These are phyloP conservation scores for Epinotia brunnichana DNA, from an alignment of 2,888 invertebrate species.

Conservation along the genomic window DNA sequence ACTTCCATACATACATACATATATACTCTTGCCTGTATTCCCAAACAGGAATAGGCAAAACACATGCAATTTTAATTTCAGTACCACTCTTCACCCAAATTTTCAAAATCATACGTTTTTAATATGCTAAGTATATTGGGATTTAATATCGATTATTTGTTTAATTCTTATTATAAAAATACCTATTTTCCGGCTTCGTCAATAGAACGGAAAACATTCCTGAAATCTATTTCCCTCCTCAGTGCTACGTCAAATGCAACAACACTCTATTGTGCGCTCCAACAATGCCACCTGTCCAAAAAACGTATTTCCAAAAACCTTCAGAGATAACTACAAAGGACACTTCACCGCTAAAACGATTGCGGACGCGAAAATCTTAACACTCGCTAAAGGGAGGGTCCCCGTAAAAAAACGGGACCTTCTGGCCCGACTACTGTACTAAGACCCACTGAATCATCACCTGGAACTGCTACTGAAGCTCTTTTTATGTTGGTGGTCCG, in stretches of 20 bases:
- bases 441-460: background rate
- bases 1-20: too few species aligned
- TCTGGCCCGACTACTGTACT: conserved; percentile 28
- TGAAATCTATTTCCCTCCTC: conserved; percentile 22
- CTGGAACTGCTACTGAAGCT: conserved; percentile 36
- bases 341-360: conserved; percentile 73
- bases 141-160: too few species aligned
- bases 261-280: conserved; percentile 36
- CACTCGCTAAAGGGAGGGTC: conserved; percentile 52
- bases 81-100: too few species aligned
- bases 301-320: conserved; percentile 54
- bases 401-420: conserved; percentile 48
- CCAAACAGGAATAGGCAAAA: too few species aligned
- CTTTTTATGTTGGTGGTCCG: conserved; percentile 48
- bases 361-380: conserved; percentile 62
- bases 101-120: too few species aligned
- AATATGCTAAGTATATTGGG: too few species aligned
- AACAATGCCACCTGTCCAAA: conserved; percentile 52
- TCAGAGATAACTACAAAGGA: conserved; percentile 57
- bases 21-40: too few species aligned
- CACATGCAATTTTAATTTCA: too few species aligned
- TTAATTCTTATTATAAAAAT: conserved; percentile 10
- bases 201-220: conserved; percentile 30
- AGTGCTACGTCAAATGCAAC: conserved; percentile 39
- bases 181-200: conserved; percentile 18